Evolutionary conservation across 2,888 invertebrate genomes (phyloP).

Genomic region (Dimorphilus gyrociliatus): DNA sequence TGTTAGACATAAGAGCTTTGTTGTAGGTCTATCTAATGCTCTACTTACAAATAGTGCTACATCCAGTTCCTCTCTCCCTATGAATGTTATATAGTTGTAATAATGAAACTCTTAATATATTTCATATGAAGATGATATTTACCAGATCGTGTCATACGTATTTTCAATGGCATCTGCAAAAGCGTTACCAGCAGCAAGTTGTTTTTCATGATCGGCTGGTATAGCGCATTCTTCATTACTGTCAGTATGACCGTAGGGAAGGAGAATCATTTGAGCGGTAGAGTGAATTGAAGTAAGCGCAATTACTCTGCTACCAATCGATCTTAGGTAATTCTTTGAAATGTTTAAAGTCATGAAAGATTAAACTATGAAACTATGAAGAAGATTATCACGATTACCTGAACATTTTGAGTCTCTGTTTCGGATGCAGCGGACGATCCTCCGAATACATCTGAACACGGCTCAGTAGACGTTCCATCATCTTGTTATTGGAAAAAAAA

Average conservation of each 20-base stretch:
- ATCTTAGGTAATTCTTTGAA: no score
- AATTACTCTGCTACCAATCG: no score
- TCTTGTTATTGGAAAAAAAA: constrained; percentile 2
- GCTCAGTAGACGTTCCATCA: constrained; percentile 6
- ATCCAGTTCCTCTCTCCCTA: constrained; percentile 7
- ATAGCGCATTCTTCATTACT: constrained; percentile 5
- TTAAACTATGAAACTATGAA: no score
- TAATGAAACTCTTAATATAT: no score
- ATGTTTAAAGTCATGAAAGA: no score
- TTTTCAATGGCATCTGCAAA: constrained; percentile 6
- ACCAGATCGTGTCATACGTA: constrained; percentile 6
- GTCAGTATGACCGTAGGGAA: constrained; percentile 3
- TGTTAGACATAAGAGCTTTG: not conserved
- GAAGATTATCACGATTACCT: no score
- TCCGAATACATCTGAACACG: constrained; percentile 7
- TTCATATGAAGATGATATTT: no score
- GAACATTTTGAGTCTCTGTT: constrained; percentile 8
- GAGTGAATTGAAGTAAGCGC: no score
- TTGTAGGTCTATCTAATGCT: not conserved
- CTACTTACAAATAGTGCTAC: constrained; percentile 9
- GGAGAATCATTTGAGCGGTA: constrained; percentile 1
- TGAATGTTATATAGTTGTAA: no score
- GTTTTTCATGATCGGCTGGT: constrained; percentile 7
- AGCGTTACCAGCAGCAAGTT: constrained; percentile 6
- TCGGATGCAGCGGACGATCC: constrained; percentile 8